Base-by-base conservation (phyloP, 1,140 invertebrate species). In the Helicoverpa armigera region DNA sequence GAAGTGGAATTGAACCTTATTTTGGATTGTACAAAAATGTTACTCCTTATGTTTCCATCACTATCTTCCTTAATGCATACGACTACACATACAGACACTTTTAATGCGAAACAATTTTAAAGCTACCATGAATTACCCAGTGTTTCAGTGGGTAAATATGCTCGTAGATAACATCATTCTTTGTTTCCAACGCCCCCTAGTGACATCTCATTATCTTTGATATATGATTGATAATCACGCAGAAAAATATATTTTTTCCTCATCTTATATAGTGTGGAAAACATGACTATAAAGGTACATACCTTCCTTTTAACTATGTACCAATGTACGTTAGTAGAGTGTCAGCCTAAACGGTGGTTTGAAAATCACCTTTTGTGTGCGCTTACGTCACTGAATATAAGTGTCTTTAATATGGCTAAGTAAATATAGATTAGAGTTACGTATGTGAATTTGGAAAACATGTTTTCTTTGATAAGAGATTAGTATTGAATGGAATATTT, bases 161-260 rank as follows among this genome's bases (percentile, higher is more conserved):
- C 43, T 13, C 16, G 58, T 61, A 86, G 86, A 87, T 87, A 86
- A 89, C 82, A 82, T 61, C 83, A 78, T 81, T 81, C 83, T 86
- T 86, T 85, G 82, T 85, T 80, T 69, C 82, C 67, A 72, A 65
- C 63, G 56, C 75, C 53, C 75, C 69, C 50, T 51, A 60, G 75
- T 81, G 77, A 82, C 83, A 82, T 67, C 54, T 65, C 67, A 63
- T 81, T 79, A 84, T 83, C 84, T 86, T 81, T 85, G 79, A 84
- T 85, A 84, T 83, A 88, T 86, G 87, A 88, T 88, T 86, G 87
- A 88, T 88, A 83, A 82, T 83, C 65, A 54, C 63, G 16, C 43
- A 65, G 29, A 56, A 74, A 74, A 29, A 63, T 63, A 58, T 53
- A 67, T 67, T 48, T 78, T 78, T 78, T 67, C 75, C 75, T 67